These are phyloP conservation scores for Chaetodon trifascialis DNA, from an alignment of 2,113 vertebrate genomes.

Conservation along the genomic window DNA sequence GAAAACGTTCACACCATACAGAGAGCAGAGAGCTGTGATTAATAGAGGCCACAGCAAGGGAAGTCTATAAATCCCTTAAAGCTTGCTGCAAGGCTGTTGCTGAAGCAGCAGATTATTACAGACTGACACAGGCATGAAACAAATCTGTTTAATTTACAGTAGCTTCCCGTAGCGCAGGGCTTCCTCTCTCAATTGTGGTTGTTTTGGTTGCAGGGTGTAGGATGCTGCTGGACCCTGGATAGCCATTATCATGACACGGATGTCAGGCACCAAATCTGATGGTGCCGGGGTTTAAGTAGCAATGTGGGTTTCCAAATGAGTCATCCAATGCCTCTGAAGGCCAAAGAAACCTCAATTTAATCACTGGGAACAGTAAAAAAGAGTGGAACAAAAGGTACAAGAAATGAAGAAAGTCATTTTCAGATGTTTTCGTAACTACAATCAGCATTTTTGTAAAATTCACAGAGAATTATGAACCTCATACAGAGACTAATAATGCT, in stretches of 20 bases:
- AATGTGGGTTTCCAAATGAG: constrained; percentile 16
- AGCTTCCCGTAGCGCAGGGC: not conserved
- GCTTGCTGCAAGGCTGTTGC: constrained; percentile 56
- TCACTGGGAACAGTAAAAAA: not conserved
- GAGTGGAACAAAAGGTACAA: not conserved
- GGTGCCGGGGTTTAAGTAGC: not conserved
- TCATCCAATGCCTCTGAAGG: constrained; percentile 14
- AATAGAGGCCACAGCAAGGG: constrained; percentile 49
- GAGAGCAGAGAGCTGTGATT: constrained; percentile 60
- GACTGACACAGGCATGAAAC: constrained; percentile 50
- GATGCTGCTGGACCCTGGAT: not conserved
- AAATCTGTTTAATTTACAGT: constrained; percentile 70
- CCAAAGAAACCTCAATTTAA: constrained; percentile 1
- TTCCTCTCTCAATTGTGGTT: constrained; percentile 22
- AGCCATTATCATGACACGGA: constrained; percentile 18
- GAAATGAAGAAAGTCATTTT: not conserved
- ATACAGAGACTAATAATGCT: no score
- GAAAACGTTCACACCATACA: constrained; percentile 34
- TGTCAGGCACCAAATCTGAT: constrained; percentile 17
- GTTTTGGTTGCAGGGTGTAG: constrained; percentile 8
- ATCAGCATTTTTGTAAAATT: no score
- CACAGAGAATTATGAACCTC: no score
- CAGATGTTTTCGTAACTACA: no score
- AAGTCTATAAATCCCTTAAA: constrained; percentile 73
- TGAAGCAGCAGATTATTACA: constrained; percentile 70